Base-by-base conservation (phyloP, 2,888 invertebrate species). In the Lasioglossum pauxillum region DNA sequence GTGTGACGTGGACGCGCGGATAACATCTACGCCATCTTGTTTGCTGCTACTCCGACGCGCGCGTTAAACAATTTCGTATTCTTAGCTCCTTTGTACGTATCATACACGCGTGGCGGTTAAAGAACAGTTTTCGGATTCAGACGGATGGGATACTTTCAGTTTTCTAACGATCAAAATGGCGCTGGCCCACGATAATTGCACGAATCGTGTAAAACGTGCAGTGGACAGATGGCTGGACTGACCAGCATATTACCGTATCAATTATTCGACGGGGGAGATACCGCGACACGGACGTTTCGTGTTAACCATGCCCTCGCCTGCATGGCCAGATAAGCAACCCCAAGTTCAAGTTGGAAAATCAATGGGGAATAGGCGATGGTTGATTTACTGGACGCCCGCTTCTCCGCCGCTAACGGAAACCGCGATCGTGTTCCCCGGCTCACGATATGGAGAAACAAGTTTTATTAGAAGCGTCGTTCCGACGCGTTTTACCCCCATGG, bases 261-360 rank as follows among this genome's bases (percentile, higher is more conserved):
- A 53, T 73, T n/a, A 19, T 75, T 79, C 16, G 76, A 31, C 35
- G 60, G 31, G 69, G 75, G 35, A 64, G 84, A 84, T 86, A 86
- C 38, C 84, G 46, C 8, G 5, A 16, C 57, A n/a, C 27, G 60
- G 31, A 71, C 49, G 69, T 44, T 49, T 53, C 57, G 27, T 41
- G 73, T 76, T 76, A 79, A 69, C 41, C 38, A 64, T 35, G 78
- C 41, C 60, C n/a, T 75, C 79, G 64, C 81, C 86, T 81, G 88
- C 77, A 73, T 75, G 31, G 31, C 31, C 49, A 23, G 89, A 88
- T 89, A 89, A 86, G 72, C 49, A 83, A 74, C 86, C 74, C 86
- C 60, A 73, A 80, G 46, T 74, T n/a, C 46, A 49, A 35, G 53
- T 67, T 74, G 44, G 83, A 82, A 84, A 88, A 86, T 86, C 75